Evolutionary conservation across 2,797 vertebrate genomes (phyloP).

Genomic region (Diplodus sargus): DNA sequence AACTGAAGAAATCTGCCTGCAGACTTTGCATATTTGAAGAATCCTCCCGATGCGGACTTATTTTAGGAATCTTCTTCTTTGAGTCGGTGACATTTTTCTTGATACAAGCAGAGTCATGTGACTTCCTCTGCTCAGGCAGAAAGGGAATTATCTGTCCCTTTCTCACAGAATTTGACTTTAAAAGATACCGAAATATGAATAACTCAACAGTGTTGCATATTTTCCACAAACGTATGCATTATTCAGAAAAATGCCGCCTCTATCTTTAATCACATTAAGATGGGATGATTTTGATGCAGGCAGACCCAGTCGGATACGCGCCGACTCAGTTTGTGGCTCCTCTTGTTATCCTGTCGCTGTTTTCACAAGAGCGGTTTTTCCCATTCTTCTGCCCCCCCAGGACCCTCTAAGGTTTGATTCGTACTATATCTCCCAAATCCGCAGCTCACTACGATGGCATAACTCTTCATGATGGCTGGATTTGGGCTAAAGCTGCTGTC

Average conservation of each 20-base stretch:
- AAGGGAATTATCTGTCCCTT: slow-evolving; percentile 32
- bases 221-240: slow-evolving; percentile 26
- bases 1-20: slow-evolving; percentile 3
- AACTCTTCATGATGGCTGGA: slow-evolving; percentile 80
- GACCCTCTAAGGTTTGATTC: slow-evolving; percentile 74
- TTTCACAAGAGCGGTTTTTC: slow-evolving; percentile 32
- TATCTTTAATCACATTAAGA: slow-evolving; percentile 49
- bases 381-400: slow-evolving; percentile 30
- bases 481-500: slow-evolving; percentile 79
- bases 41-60: slow-evolving; percentile 13
- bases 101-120: slow-evolving; percentile 6
- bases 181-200: slow-evolving; percentile 15
- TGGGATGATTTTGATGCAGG: slow-evolving; percentile 31
- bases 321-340: slow-evolving; percentile 32
- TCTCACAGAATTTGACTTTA: not conserved
- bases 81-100: slow-evolving; percentile 26
- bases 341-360: slow-evolving; percentile 50
- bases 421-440: slow-evolving; percentile 68
- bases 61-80: slow-evolving; percentile 10
- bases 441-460: slow-evolving; percentile 61
- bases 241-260: slow-evolving; percentile 43
- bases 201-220: slow-evolving; percentile 13
- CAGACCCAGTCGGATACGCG: not conserved
- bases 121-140: not conserved
- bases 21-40: slow-evolving; percentile 4